These are phyloP conservation scores for Poeciliopsis occidentalis DNA, from an alignment of 2,113 vertebrate genomes.

Conservation along the genomic window DNA sequence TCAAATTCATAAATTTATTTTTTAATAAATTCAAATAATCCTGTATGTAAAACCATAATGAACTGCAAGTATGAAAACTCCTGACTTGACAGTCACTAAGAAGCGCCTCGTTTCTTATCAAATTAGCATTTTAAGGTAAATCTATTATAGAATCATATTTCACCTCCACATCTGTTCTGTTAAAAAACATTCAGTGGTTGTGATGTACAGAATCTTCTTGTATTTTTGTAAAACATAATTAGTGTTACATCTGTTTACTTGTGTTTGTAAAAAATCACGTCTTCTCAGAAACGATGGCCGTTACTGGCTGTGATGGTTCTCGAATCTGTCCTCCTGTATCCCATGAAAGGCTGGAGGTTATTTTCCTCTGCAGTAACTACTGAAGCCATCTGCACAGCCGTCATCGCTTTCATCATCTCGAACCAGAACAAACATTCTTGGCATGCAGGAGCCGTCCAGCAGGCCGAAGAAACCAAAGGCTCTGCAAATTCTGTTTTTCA, in stretches of 20 bases:
- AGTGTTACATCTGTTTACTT: not conserved
- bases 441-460: slow-evolving; percentile 3
- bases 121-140: no score
- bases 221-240: not conserved
- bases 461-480: slow-evolving; percentile 1
- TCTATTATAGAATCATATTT: no score
- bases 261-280: not conserved
- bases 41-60: no score
- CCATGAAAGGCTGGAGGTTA: not conserved
- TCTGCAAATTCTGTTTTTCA: slow-evolving; percentile 19
- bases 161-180: not conserved
- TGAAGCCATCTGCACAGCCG: slow-evolving; percentile 6
- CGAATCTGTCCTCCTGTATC: not conserved
- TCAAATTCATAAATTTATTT: no score
- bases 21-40: no score
- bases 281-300: not conserved
- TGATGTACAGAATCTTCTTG: not conserved
- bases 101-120: no score
- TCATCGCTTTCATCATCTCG: slow-evolving; percentile 17
- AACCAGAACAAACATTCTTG: slow-evolving; percentile 2
- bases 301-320: no score
- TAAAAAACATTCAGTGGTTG: not conserved
- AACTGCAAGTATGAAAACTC: not conserved
- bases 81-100: not conserved
- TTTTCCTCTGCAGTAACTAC: not conserved